phyloP scores from a whole-genome alignment of 1,140 invertebrate genomes.

The Bombus sibiricus region DNA sequence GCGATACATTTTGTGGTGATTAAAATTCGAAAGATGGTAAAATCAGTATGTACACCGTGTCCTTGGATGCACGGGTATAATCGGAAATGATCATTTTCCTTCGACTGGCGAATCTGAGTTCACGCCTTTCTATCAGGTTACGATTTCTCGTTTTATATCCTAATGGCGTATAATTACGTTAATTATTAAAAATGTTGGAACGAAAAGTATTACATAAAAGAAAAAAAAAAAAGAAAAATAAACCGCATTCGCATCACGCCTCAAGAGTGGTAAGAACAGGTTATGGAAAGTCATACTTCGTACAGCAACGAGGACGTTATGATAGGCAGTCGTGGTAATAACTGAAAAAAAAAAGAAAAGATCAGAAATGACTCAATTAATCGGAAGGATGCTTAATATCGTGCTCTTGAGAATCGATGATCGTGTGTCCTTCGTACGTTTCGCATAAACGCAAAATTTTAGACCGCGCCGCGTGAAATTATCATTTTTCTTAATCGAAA shows the following conservation, averaged over 20 bases:
- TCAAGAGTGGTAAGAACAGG: conserved; percentile 28
- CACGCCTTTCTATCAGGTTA: neutral
- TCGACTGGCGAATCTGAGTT: neutral
- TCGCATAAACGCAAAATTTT: neutral
- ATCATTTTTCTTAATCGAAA: neutral
- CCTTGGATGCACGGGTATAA: neutral
- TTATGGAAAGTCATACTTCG: conserved; percentile 41
- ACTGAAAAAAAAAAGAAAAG: neutral
- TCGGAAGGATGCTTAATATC: neutral
- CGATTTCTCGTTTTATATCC: neutral
- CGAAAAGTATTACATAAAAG: conserved; percentile 17
- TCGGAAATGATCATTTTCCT: neutral
- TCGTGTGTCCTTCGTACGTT: neutral
- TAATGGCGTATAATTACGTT: conserved; percentile 28
- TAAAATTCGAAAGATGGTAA: too few species aligned
- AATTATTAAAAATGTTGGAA: conserved; percentile 32
- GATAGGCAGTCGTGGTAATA: conserved; percentile 3
- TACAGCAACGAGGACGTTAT: conserved; percentile 11
- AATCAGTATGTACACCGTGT: too few species aligned
- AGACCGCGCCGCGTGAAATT: neutral
- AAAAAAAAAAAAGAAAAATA: neutral
- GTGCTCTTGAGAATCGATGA: neutral
- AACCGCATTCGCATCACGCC: neutral
- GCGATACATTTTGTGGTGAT: too few species aligned
- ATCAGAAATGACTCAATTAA: conserved; percentile 32